Evolutionary conservation across 2,113 vertebrate genomes (phyloP).

Genomic region (Rhizomys pruinosus): DNA sequence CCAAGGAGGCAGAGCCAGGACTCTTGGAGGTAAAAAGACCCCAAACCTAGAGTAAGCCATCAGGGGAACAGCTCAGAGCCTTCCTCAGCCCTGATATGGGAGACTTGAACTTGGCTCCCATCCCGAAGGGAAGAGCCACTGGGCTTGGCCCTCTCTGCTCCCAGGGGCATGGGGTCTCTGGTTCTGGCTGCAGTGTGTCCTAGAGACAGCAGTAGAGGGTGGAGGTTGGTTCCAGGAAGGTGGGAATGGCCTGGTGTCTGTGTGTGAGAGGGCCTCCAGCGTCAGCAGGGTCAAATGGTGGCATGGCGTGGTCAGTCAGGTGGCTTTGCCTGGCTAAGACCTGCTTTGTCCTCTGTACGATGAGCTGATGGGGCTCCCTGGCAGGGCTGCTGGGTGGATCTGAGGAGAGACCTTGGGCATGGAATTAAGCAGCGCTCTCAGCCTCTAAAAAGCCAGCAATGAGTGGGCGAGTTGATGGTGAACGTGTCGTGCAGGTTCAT

Average conservation of each 20-base stretch:
- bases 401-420: rapidly evolving
- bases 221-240: rapidly evolving
- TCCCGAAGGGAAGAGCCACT: rapidly evolving
- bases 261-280: neutral
- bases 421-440: rapidly evolving
- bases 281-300: neutral
- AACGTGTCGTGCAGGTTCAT: neutral
- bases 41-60: neutral
- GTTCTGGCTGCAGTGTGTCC: rapidly evolving
- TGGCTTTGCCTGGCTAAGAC: neutral
- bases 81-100: neutral
- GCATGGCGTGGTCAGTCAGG: neutral
- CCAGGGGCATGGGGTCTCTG: rapidly evolving
- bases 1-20: neutral
- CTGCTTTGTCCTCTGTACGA: neutral
- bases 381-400: neutral
- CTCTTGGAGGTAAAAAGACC: neutral
- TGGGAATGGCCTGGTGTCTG: rapidly evolving
- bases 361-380: neutral
- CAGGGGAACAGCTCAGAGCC: neutral
- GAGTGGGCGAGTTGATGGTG: neutral
- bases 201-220: no score
- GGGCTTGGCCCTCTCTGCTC: neutral
- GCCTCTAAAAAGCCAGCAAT: rapidly evolving
- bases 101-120: neutral